Base-by-base conservation (phyloP, 1,140 invertebrate genomes). In the Bombus superbus region DNA sequence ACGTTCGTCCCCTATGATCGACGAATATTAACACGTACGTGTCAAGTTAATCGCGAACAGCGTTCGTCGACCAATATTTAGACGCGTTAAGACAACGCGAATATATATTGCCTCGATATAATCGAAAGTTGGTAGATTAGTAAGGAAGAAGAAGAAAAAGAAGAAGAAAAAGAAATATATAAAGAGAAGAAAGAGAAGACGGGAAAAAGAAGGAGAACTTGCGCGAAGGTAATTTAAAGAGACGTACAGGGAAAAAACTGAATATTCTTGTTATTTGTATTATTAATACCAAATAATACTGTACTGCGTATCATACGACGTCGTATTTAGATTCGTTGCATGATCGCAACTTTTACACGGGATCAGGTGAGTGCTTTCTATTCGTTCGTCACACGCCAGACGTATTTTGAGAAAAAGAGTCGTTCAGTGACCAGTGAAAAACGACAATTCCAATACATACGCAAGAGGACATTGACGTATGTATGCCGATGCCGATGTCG, bases 181-280 rank as follows among this genome's bases (percentile, higher is more conserved):
- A 66, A 35, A 62, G 1, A 71, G 28, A 35, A 53, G 2, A 47
- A 11, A 47, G 44, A 5, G 13, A 32, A 73, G 10, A 53, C 18
- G 47, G 47, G 38, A 72, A 5, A 40, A 25, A 44, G 25, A 42
- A 32, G 32, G 57, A 38, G 28, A 71, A 53, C 11, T 71, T 25
- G 38, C 69, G 42, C 4, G 32, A 44, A 44, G 57, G 35, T 47
- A 22, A 85, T 85, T 32, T 35, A 79, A 85, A 66, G 59, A 64
- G 53, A 83, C n/a, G 28, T 84, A 22, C 64, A 74, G 38, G 79
- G 18, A 59, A 59, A 64, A 53, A 57, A 57, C 4, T 44, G 32
- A 81, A 32, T 57, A 66, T 32, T 57, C 13, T 85, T 81, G 35
- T 81, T 81, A 53, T 81, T 81, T 81, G 42, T 85, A 85, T 57